Evolutionary conservation across 2,797 vertebrate genomes (phyloP).

Genomic region (Bovichtus variegatus): DNA sequence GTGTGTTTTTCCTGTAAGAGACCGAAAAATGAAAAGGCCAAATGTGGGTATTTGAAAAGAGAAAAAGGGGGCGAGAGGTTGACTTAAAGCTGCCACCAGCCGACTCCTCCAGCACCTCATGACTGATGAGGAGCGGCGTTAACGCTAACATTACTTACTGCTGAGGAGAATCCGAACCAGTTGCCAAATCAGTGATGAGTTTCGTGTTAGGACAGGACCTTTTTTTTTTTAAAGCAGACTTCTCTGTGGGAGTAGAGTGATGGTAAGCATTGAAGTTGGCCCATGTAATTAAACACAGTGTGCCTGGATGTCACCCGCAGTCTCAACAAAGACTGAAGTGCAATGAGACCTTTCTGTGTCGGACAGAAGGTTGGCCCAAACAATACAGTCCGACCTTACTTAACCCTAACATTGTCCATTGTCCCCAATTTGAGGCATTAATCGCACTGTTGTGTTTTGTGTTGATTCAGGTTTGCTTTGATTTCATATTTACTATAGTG

Average conservation of each 20-base stretch:
- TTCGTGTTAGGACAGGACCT: slow-evolving; percentile 66
- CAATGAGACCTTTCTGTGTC: not conserved
- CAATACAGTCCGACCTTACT: no score
- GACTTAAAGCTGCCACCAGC: not conserved
- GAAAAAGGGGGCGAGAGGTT: not conserved
- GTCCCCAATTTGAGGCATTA: not conserved
- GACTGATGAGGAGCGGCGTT: slow-evolving; percentile 35
- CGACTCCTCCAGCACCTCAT: not conserved
- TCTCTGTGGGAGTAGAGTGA: slow-evolving; percentile 54
- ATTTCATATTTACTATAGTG: slow-evolving; percentile 44
- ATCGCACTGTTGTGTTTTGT: slow-evolving; percentile 23
- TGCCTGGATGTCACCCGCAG: slow-evolving; percentile 44
- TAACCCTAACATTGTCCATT: no score
- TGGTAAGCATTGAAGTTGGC: slow-evolving; percentile 47
- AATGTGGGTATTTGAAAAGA: not conserved
- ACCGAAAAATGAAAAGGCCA: not conserved
- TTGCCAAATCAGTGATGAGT: slow-evolving; percentile 58
- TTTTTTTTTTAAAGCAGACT: slow-evolving; percentile 20
- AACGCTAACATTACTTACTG: slow-evolving; percentile 36
- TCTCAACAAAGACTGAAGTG: slow-evolving; percentile 47
- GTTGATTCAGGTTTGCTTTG: slow-evolving; percentile 54
- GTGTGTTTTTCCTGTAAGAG: not conserved
- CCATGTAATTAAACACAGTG: slow-evolving; percentile 48
- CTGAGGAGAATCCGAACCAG: slow-evolving; percentile 19
- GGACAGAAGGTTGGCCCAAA: slow-evolving; percentile 20